Evolutionary conservation across 1,140 invertebrate species (phyloP), one percentile per base, ranked within the genome.

Genomic region (Zophobas morio): DNA sequence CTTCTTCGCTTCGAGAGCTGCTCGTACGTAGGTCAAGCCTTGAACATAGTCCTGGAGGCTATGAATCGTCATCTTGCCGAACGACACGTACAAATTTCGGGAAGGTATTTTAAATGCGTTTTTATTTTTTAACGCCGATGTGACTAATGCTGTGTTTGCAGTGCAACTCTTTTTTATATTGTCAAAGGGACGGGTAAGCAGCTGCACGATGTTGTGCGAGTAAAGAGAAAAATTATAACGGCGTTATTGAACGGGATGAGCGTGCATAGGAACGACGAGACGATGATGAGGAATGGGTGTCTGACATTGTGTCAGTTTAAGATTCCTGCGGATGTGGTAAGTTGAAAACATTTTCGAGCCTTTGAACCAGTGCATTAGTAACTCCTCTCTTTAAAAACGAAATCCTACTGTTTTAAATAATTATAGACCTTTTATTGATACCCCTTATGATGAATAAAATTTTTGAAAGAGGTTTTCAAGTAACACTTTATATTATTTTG

Each of bases 221-320:
- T 96, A 53, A 96, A 95, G 84, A 89, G 92, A 79, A 91, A 91
- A 82, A 95, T 96, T 76, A 94, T 97, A 40, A 91, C 91, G 5
- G 93, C 93, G 0, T 86, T 97, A 20, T 88, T 98, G 8, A 94
- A 96, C 85, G 96, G 94, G n/a, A 98, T 98, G 96, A 93, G 93
- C 79, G 89, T 90, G 63, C 94, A 96, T 84, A 89, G 91, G 80
- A 90, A 91, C 60, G 96, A 98, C 85, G 92, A 95, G 79, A 96
- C 95, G 3, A 97, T 99, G 96, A 94, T 98, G 90, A 89, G 96
- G 70, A 99, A 99, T 88, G 96, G 96, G 56, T 98, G 97, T 86
- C 89, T 99, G 54, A 97, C 96, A 0, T 88, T 99, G 2, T 98
- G 96, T 84, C 96, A 98, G 87, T 98, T 99, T 84, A 95, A 94